Evolutionary conservation across 1,140 invertebrate species (phyloP), one percentile per base, ranked within the genome.

Genomic region (Heliconius congener): DNA sequence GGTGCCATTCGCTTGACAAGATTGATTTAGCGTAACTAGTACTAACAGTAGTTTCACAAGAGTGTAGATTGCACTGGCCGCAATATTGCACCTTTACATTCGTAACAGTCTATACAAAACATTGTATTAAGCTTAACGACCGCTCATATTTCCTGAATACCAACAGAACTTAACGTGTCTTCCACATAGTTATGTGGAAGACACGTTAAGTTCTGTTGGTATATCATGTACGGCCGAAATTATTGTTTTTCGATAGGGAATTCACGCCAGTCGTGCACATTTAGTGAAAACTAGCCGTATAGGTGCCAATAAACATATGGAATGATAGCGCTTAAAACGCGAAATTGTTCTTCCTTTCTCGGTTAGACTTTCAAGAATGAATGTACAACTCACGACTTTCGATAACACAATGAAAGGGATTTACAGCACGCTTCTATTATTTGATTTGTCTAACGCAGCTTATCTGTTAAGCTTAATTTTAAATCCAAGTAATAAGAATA

Each of bases 21-120:
- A 91, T 91, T 89, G 90, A 90, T 90, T 88, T 86, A 86, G 82
- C 86, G 86, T 85, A 91, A 90, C 82, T 80, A 83, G 81, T 82
- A 82, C 85, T 78, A 79, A 84, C 86, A 79, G 81, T 87, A 77
- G 80, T 88, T 85, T 83, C 84, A 87, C 82, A 89, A 90, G 82
- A 81, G 75, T 82, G 83, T 83, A 85, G 76, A 76, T 83, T 88
- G 86, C 77, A 76, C 82, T 88, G 86, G 88, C 86, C 86, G 89
- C 88, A 90, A 89, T 90, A 86, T 82, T 50, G 55, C 81, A 73
- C 81, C 60, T 81, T 80, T 79, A 81, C 75, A 74, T 50, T 80
- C 79, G n/a, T 74, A 81, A 84, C 72, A 78, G 76, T 37, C 79
- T 39, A 80, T 9, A 77, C 74, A 74, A 66, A 73, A 80, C 79